Base-by-base conservation (phyloP, 2,113 vertebrate species). In the Anser cygnoides region DNA sequence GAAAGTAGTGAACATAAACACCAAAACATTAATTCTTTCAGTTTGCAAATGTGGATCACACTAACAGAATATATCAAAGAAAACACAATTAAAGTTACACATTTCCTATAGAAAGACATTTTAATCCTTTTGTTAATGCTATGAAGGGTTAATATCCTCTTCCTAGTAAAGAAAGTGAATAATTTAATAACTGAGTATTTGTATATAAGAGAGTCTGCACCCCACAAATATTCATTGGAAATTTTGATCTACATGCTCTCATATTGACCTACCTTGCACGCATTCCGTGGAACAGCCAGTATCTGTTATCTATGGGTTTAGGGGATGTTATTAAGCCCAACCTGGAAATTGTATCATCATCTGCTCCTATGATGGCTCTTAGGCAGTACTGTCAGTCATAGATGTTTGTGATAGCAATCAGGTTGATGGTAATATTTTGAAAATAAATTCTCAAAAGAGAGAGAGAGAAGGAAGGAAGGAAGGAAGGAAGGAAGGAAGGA, bases 251-350 rank as follows among this genome's bases (percentile, higher is more conserved):
- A 29, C 13, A 5, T 39, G 76, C 6, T n/a, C 7, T 61, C 25
- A n/a, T 13, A 35, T 3, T 0, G 1, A 49, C n/a, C 12, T 5
- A 35, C 6, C 16, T 68, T 12, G 23, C 26, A 83, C 5, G 43
- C 5, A 4, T 41, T 49, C 20, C 57, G 84, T 63, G 33, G 37
- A 70, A 81, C 17, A 21, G 65, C 8, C 25, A 52, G 6, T 20
- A 33, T 26, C 39, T 31, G 18, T 22, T 72, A 44, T 10, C 46
- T 35, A 2, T 13, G 29, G 43, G 25, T 39, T 83, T 55, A 68
- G 37, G 9, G 35, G 11, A 18, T 66, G 11, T 13, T 84, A 54
- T 44, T 50, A 61, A 55, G 31, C 41, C 29, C 39, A 71, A 33
- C 4, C 5, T 19, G 25, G 44, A 39, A 84, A 44, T 6, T 11